Evolutionary conservation across 2,113 vertebrate genomes (phyloP).

Genomic region (Phainopepla nitens): DNA sequence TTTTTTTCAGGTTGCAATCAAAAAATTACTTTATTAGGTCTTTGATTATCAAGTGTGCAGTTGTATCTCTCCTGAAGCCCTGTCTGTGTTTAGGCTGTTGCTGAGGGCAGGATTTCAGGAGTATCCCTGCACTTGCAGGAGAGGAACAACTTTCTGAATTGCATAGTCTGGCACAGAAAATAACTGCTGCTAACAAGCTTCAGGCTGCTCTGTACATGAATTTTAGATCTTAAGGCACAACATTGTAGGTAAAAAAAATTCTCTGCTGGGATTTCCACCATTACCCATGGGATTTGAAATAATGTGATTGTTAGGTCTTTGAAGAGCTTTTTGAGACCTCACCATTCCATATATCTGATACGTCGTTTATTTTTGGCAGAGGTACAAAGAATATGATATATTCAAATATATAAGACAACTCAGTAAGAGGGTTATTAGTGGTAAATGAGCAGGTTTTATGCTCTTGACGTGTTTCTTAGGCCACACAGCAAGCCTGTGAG

Average conservation of each 20-base stretch:
- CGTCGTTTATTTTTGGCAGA: background rate
- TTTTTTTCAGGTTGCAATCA: background rate
- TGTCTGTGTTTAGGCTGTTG: background rate
- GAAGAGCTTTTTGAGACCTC: background rate
- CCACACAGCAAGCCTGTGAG: background rate
- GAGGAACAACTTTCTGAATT: background rate
- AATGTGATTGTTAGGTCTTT: background rate
- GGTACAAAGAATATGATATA: background rate
- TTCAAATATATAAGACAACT: background rate
- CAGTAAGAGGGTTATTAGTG: background rate
- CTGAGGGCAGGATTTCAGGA: background rate
- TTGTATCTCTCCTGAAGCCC: background rate
- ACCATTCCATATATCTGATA: background rate
- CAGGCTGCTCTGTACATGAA: background rate
- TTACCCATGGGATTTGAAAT: background rate
- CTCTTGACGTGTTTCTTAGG: background rate
- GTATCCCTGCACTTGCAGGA: background rate
- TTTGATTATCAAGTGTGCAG: background rate
- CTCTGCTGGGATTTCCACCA: background rate
- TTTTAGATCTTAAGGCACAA: fast-evolving
- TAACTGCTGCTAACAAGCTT: background rate
- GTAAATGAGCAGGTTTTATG: background rate
- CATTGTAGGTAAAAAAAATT: background rate
- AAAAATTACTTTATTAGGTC: background rate
- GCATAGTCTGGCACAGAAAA: background rate